Base-by-base conservation (phyloP, 2,113 vertebrate genomes). In the Stomatorhinus ivindoensis region DNA sequence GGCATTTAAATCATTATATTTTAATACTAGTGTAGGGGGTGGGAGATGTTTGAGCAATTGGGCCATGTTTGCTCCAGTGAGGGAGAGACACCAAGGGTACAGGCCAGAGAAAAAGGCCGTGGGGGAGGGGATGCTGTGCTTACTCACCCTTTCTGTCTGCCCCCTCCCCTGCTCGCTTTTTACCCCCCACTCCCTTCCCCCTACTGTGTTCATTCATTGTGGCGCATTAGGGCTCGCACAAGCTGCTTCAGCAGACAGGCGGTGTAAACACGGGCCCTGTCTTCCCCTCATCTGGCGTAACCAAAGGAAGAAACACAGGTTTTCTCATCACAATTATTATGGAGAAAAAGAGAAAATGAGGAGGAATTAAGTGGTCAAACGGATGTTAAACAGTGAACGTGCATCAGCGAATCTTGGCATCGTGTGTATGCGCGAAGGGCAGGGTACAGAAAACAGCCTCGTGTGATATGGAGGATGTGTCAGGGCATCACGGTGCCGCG, bases 161-260 rank as follows among this genome's bases (percentile, higher is more conserved):
- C 89, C 46, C 89, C 46, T 58, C 89, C 87, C 90, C 58, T 87
- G 91, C 88, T 89, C 39, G 9, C 51, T 48, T 76, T 53, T 48
- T 46, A 89, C 51, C 15, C 53, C 53, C 11, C 11, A 21, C 19
- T 55, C 53, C 19, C 53, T 55, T 21, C 53, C 92, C 92, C 92
- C 90, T 89, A 87, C 83, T 89, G 76, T 73, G 80, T 76, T 89
- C 89, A 89, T 91, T 92, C 90, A 51, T 90, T 92, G 90, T 88
- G 88, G 91, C 91, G 91, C 91, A 91, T 92, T 90, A 55, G 88
- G 91, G 92, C 89, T 93, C 91, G 90, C 87, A 65, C 93, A 89
- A 93, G 86, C 87, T 69, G 84, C 50, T 90, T 85, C 61, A n/a
- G 87, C 84, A 46, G 9, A 83, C 6, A 73, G 13, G 13, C 65